These are phyloP conservation scores for Meleagris gallopavo DNA, from an alignment of 2,113 vertebrate species.

Conservation along the genomic window DNA sequence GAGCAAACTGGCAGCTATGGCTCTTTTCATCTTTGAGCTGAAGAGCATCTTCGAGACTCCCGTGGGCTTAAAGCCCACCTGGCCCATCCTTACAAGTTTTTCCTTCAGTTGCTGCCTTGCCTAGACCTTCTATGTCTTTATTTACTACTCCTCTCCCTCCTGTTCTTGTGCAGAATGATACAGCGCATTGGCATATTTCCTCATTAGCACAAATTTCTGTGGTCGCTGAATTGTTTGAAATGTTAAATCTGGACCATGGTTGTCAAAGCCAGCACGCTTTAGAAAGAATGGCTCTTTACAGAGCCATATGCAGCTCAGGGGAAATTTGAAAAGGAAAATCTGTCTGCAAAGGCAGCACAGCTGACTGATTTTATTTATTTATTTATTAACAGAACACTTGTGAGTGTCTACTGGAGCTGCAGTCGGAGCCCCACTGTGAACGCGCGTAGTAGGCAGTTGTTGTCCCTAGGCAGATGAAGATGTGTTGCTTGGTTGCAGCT, in stretches of 20 bases:
- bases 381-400: not conserved
- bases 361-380: not conserved
- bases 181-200: not conserved
- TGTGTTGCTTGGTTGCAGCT: not conserved
- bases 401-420: not conserved
- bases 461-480: not conserved
- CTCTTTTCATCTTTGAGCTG: not conserved
- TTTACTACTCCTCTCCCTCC: not conserved
- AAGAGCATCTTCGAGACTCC: not conserved
- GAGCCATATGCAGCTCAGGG: not conserved
- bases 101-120: not conserved
- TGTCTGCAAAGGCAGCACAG: not conserved
- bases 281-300: not conserved
- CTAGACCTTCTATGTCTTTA: not conserved
- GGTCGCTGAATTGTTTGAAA: not conserved
- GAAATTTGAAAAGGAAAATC: not conserved
- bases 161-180: not conserved
- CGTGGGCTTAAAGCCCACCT: not conserved
- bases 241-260: conserved; percentile 13
- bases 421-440: not conserved
- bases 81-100: not conserved
- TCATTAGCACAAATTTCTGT: conserved; percentile 10
- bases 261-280: conserved; percentile 14
- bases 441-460: not conserved
- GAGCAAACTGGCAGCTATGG: not conserved